Base-by-base conservation (phyloP, 2,888 invertebrate genomes). In the Mythimna impura region DNA sequence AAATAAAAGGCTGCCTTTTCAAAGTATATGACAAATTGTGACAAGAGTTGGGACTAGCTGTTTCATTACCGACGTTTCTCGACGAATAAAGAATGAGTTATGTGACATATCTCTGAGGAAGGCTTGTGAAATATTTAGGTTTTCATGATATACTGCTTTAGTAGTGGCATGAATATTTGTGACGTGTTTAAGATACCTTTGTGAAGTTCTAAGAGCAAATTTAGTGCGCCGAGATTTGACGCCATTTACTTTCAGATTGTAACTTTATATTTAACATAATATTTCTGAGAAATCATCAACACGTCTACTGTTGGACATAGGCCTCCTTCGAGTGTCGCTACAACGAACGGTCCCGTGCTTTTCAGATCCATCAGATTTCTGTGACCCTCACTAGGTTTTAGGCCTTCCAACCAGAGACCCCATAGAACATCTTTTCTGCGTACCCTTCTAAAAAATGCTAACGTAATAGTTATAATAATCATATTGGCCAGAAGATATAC, bases 81-180 rank as follows among this genome's bases (percentile, higher is more conserved):
- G 34, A 47, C 50, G 74, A 82, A 82, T 79, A 82, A 82, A 82
- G 83, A 74, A 82, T 78, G 74, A 82, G 74, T 82, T 85, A 85
- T 85, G 79, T 67, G 80, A 70, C 85, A 67, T 70, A 66, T 71
- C 73, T 71, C 66, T 72, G 64, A 82, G 65, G 73, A 78, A 67
- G 71, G 63, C 83, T 70, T 55, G 66, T 69, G 83, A 73, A 82
- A 85, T 82, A 82, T 82, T 82, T 82, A 74, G 82, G 74, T 82
- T 71, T 52, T 55, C 62, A 67, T 65, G 79, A 82, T 77, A 71
- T 81, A 82, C 61, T 68, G 68, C 55, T 66, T 55, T 8, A 63
- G 60, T 76, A 73, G 82, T 71, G 62, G 34, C 57, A 34, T 77
- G 78, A 82, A 84, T 82, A 84, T 73, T 71, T 82, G 58, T 80